A percentile compares a stretch with the other conserved stretches of the same genome.
phyloP scores from a whole-genome alignment of 2,113 vertebrate genomes.

The Trochalopteron elliotii region DNA sequence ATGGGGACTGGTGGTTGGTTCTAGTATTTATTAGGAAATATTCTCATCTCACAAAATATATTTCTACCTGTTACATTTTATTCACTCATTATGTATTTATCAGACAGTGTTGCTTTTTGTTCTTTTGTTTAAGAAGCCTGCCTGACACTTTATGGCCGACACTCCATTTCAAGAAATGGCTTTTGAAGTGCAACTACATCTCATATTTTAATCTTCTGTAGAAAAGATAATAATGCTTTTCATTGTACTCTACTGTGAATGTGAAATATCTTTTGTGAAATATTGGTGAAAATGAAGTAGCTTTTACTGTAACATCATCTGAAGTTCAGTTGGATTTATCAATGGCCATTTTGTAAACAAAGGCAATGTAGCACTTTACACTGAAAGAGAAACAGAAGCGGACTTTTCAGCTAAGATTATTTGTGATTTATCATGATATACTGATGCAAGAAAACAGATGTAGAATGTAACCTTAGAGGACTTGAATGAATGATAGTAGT shows the following conservation, averaged over 20 bases:
- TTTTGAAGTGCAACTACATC: not conserved
- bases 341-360: slow-evolving; percentile 15
- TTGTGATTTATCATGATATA: not conserved
- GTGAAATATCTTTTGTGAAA: slow-evolving; percentile 35
- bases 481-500: not conserved
- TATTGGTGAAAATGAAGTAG: slow-evolving; percentile 25
- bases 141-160: not conserved
- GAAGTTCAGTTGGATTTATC: slow-evolving; percentile 17
- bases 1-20: not conserved
- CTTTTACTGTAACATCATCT: slow-evolving; percentile 30
- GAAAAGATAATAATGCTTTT: slow-evolving; percentile 7
- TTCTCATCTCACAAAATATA: slow-evolving; percentile 43
- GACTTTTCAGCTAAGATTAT: slow-evolving; percentile 48
- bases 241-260: slow-evolving; percentile 58
- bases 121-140: slow-evolving; percentile 34
- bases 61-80: slow-evolving; percentile 1
- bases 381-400: slow-evolving; percentile 34
- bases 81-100: slow-evolving; percentile 51
- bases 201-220: not conserved
- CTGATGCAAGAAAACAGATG: not conserved
- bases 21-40: not conserved
- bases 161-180: slow-evolving; percentile 3
- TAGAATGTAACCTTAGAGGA: not conserved
- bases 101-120: slow-evolving; percentile 27
- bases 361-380: slow-evolving; percentile 69